Conservation (phyloP, 2,113 vertebrate genomes). For the Rhagologus leucostigma region DNA sequence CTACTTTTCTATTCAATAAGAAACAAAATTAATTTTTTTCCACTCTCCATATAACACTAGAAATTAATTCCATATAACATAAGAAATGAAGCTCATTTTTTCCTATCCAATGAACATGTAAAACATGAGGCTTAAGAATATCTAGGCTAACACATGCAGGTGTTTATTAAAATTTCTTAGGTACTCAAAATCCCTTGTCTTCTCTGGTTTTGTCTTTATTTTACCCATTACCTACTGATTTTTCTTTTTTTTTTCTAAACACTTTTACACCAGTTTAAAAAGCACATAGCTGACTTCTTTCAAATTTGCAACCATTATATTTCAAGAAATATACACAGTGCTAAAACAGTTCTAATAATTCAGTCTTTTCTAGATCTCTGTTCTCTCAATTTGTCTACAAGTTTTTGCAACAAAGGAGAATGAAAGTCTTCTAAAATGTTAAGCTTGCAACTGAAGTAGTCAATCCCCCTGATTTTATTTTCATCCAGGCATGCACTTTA, state of each 20-base stretch:
- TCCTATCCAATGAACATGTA: neutral
- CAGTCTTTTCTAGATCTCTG: neutral
- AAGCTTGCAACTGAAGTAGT: neutral
- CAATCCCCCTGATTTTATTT: neutral
- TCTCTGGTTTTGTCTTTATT: neutral
- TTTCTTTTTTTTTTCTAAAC: neutral
- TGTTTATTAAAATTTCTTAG: neutral
- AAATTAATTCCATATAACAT: neutral
- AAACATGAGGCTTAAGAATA: neutral
- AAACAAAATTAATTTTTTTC: neutral
- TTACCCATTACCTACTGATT: neutral
- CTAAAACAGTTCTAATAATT: neutral
- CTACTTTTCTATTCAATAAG: neutral
- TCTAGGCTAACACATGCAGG: neutral
- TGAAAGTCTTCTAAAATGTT: neutral
- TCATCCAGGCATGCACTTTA: neutral
- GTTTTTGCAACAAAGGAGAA: neutral
- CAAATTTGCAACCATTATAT: neutral
- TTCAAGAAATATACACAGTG: neutral
- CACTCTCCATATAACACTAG: neutral
- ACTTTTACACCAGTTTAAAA: neutral
- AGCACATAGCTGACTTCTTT: neutral
- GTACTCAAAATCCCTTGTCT: neutral
- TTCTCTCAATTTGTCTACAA: neutral
- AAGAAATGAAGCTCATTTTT: neutral